phyloP scores from a whole-genome alignment of 2,888 invertebrate species.

The Tridacna crocea region DNA sequence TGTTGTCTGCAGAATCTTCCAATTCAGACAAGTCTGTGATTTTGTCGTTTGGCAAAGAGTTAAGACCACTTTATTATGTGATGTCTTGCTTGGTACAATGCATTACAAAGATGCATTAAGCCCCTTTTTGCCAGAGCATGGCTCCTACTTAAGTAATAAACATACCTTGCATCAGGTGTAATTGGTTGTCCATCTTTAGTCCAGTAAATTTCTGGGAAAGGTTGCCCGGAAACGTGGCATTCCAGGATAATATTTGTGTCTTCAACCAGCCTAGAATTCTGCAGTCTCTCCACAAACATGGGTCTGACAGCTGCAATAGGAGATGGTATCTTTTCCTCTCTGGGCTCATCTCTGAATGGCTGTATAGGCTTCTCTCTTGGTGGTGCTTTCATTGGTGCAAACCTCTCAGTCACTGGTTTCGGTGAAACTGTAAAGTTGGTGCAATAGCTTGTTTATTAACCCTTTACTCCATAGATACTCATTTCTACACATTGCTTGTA shows the following conservation, averaged over 20 bases:
- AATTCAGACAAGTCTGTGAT: too few relatives aligned
- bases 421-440: conserved; percentile 26
- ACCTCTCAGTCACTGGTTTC: conserved; percentile 50
- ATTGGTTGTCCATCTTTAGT: conserved; percentile 79
- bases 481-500: too few relatives aligned
- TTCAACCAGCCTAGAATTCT: conserved; percentile 80
- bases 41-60: too few relatives aligned
- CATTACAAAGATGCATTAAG: too few relatives aligned
- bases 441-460: too few relatives aligned
- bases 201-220: conserved; percentile 83
- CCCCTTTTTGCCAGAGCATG: too few relatives aligned
- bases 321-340: conserved; percentile 66
- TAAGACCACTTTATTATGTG: too few relatives aligned
- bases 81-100: too few relatives aligned
- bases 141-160: neutral
- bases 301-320: conserved; percentile 74
- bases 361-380: conserved; percentile 35
- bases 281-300: conserved; percentile 74
- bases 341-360: conserved; percentile 30
- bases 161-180: conserved; percentile 80
- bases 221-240: conserved; percentile 80
- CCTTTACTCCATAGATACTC: too few relatives aligned
- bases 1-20: too few relatives aligned
- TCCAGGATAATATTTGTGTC: conserved; percentile 83
- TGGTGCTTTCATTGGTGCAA: conserved; percentile 43